Conservation (phyloP, 2,113 vertebrate genomes). For the Thamnaconus septentrionalis region DNA sequence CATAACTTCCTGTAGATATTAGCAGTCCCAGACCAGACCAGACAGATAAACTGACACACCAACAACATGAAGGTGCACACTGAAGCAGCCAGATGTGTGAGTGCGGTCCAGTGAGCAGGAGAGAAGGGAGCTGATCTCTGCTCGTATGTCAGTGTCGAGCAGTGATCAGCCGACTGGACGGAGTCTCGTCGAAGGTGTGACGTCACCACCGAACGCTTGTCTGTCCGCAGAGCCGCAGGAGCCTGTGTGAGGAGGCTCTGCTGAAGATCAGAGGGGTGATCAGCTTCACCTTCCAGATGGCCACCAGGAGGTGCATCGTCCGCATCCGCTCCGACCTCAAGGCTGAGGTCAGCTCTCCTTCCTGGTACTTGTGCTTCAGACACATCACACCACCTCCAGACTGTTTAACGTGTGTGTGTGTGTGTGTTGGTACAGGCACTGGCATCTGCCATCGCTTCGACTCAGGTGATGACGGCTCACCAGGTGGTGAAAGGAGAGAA, state of each 20-base stretch:
- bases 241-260: constrained; percentile 89
- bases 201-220: too few species aligned
- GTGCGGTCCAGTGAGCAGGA: too few species aligned
- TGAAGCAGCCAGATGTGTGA: too few species aligned
- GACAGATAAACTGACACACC: too few species aligned
- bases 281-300: constrained; percentile 97
- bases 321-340: constrained; percentile 91
- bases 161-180: too few species aligned
- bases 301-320: constrained; percentile 88
- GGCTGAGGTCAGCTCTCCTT: constrained; percentile 79
- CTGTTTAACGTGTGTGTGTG: too few species aligned
- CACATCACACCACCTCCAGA: background rate
- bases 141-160: too few species aligned
- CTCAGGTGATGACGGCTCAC: constrained; percentile 91
- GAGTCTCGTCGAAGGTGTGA: too few species aligned
- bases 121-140: too few species aligned
- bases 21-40: too few species aligned
- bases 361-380: background rate
- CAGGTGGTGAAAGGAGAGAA: constrained; percentile 89
- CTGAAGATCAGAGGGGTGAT: constrained; percentile 94
- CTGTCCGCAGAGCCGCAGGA: constrained; percentile 76
- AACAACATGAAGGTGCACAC: too few species aligned
- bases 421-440: constrained; percentile 73
- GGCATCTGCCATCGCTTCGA: constrained; percentile 89
- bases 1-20: too few species aligned